phyloP scores from a whole-genome alignment of 1,140 invertebrate species.

The Drosophila persimilis region DNA sequence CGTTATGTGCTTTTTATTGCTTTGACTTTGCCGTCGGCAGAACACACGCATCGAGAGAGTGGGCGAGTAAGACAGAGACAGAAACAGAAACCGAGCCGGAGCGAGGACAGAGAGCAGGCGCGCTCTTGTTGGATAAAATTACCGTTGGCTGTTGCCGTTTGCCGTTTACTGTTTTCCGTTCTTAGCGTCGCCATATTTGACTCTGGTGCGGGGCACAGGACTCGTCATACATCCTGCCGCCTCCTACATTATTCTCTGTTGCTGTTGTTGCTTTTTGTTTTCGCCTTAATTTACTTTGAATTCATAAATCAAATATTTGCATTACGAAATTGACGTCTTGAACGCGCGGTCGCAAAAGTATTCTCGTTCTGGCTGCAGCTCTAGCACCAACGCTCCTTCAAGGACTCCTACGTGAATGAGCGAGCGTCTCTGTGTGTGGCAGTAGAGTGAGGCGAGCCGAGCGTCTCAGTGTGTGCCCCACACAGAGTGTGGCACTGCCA shows the following conservation, averaged over 20 bases:
- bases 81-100: not conserved
- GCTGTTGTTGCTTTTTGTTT: constrained; percentile 55
- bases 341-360: constrained; percentile 65
- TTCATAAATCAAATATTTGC: constrained; percentile 82
- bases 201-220: too few species aligned
- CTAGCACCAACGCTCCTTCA: not conserved
- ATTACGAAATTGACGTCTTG: constrained; percentile 82
- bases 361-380: constrained; percentile 32
- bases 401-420: constrained; percentile 28
- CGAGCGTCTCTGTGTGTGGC: not conserved
- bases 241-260: constrained; percentile 13
- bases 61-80: constrained; percentile 28
- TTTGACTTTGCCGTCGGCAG: constrained; percentile 57
- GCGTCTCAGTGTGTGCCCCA: constrained; percentile 3
- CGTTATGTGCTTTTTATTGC: constrained; percentile 43
- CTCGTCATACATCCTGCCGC: not conserved
- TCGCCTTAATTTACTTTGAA: constrained; percentile 75
- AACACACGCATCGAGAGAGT: constrained; percentile 23
- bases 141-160: constrained; percentile 37
- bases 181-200: constrained; percentile 37
- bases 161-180: constrained; percentile 15
- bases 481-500: not conserved
- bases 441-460: too few species aligned
- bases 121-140: constrained; percentile 32
- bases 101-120: constrained; percentile 24